Evolutionary conservation across 2,888 invertebrate species (phyloP).

Genomic region (Euzetes globulus): DNA sequence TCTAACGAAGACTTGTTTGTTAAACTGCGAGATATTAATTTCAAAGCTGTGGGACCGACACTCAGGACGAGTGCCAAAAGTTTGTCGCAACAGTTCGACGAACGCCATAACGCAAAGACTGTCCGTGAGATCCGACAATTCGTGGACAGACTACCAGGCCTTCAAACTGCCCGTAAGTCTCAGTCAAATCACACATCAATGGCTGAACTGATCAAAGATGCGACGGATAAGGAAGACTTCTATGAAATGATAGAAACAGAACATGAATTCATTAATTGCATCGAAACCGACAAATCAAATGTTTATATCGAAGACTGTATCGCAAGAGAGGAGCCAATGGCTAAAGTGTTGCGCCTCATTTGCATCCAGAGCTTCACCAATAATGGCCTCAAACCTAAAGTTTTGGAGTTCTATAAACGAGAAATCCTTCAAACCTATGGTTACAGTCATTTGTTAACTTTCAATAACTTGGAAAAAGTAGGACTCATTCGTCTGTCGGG

Average conservation of each 20-base stretch:
- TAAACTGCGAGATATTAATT: conserved; percentile 85
- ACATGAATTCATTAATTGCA: conserved; percentile 83
- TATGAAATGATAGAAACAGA: conserved; percentile 60
- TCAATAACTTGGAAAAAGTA: conserved; percentile 77
- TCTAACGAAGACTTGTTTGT: conserved; percentile 80
- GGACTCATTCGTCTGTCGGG: conserved; percentile 60
- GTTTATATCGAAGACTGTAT: conserved; percentile 87
- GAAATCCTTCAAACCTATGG: conserved; percentile 74
- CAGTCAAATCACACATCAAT: conserved; percentile 78
- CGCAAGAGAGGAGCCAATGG: conserved; percentile 69
- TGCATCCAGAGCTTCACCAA: conserved; percentile 87
- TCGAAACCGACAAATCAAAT: conserved; percentile 81
- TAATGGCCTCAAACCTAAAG: conserved; percentile 83
- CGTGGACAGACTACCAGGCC: conserved; percentile 76
- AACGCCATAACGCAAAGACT: conserved; percentile 70
- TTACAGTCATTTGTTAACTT: conserved; percentile 66
- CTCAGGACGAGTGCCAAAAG: conserved; percentile 77
- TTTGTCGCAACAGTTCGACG: conserved; percentile 70
- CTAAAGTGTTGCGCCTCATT: conserved; percentile 74
- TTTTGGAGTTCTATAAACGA: conserved; percentile 65
- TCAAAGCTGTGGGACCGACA: conserved; percentile 77
- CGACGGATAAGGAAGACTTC: conserved; percentile 65
- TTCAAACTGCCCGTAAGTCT: conserved; percentile 76
- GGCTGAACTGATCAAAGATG: conserved; percentile 85
- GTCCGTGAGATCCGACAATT: conserved; percentile 93